Conservation (phyloP, 2,888 invertebrate species). For the Hirudinaria manillensis region DNA sequence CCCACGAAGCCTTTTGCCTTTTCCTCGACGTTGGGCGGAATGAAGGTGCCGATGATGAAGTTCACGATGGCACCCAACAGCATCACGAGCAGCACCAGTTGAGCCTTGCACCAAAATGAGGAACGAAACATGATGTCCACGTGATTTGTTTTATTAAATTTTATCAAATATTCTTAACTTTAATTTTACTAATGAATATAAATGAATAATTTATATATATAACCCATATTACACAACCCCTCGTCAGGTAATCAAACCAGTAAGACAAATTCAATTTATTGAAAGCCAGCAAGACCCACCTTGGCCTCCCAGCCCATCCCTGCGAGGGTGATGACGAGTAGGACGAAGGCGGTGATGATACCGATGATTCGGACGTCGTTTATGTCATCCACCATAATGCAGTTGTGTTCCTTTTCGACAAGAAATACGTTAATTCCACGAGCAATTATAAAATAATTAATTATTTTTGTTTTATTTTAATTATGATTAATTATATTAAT, state of each 20-base stretch:
- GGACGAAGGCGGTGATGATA: conserved; percentile 63
- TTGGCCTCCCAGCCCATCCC: conserved; percentile 97
- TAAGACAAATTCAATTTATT: no score
- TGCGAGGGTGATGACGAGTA: conserved; percentile 79
- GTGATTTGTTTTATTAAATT: no score
- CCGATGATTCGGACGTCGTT: conserved; percentile 82
- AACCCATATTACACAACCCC: no score
- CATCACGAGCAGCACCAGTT: conserved; percentile 74
- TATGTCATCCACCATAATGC: conserved; percentile 69
- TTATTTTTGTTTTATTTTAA: neutral
- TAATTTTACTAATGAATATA: no score
- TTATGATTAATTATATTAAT: neutral
- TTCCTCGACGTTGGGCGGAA: conserved; percentile 70
- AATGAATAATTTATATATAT: no score
- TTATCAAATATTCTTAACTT: no score
- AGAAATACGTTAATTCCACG: no score
- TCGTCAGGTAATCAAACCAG: no score
- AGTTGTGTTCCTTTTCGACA: conserved; percentile 55
- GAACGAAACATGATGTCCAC: neutral
- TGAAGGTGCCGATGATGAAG: conserved; percentile 77
- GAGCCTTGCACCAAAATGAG: neutral
- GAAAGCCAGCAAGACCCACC: conserved; percentile 56
- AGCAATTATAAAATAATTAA: no score
- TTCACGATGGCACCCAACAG: conserved; percentile 80
- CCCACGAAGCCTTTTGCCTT: conserved; percentile 78